These are phyloP conservation scores for Popillia japonica DNA, from an alignment of 1,140 invertebrate genomes.

Conservation along the genomic window DNA sequence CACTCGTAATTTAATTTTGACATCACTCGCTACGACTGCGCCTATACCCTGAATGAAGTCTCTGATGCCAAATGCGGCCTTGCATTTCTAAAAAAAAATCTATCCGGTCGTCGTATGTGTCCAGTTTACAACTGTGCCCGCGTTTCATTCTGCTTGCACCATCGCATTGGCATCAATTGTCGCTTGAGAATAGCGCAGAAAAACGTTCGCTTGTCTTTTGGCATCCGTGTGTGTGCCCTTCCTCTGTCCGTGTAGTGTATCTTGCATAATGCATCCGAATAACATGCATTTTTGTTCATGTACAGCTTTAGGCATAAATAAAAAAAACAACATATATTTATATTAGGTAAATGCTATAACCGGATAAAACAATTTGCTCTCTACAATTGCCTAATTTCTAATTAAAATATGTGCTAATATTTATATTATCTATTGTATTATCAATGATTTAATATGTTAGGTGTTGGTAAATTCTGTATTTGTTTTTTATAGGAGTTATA, in stretches of 20 bases:
- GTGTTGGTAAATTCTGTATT: too few species aligned
- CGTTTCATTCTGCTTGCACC: conserved; percentile 18
- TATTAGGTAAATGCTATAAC: neutral
- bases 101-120: neutral
- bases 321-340: neutral
- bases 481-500: too few species aligned
- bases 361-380: too few species aligned
- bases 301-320: neutral
- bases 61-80: conserved; percentile 3
- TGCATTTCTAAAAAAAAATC: conserved; percentile 30
- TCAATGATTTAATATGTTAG: too few species aligned
- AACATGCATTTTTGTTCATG: neutral
- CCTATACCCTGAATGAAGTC: too few species aligned
- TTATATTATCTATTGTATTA: too few species aligned
- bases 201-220: conserved; percentile 16
- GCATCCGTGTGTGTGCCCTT: neutral
- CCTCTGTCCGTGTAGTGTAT: conserved; percentile 1
- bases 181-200: conserved; percentile 30
- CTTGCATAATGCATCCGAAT: conserved; percentile 24
- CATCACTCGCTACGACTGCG: neutral
- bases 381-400: too few species aligned
- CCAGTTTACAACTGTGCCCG: neutral
- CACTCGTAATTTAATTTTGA: neutral
- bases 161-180: conserved; percentile 28
- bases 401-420: too few species aligned